Evolutionary conservation across 2,113 vertebrate species (phyloP).

Genomic region (Cyanistes caeruleus): DNA sequence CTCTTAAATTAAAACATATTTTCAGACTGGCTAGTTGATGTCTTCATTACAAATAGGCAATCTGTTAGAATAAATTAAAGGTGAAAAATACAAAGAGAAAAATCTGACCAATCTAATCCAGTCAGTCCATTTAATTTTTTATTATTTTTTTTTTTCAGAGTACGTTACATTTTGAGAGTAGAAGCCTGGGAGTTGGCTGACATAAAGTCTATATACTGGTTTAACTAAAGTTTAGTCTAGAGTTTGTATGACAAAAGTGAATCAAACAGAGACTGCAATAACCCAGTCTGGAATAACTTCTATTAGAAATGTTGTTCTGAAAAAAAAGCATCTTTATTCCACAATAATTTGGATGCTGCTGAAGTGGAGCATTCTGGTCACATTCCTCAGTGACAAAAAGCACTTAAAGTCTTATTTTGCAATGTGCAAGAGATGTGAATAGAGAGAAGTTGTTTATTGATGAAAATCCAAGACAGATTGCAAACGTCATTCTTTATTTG

Average conservation of each 20-base stretch:
- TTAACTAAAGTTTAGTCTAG: not conserved
- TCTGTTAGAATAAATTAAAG: not conserved
- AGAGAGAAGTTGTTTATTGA: not conserved
- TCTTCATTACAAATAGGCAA: not conserved
- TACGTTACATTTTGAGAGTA: not conserved
- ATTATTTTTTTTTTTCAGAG: not conserved
- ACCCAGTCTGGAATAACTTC: not conserved
- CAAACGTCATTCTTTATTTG: not conserved
- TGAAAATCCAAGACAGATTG: not conserved
- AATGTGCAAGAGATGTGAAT: not conserved
- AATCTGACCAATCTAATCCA: not conserved
- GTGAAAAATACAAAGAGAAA: not conserved
- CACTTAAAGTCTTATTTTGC: not conserved
- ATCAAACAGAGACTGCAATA: not conserved
- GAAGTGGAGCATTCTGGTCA: not conserved
- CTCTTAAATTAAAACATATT: not conserved
- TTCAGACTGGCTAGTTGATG: not conserved
- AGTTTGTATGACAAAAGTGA: not conserved
- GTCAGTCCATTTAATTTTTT: not conserved
- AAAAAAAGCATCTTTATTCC: not conserved
- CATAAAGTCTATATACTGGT: not conserved
- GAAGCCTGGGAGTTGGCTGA: not conserved
- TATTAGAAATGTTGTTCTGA: not conserved
- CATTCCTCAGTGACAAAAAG: not conserved
- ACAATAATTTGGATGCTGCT: not conserved